Evolutionary conservation across 2,888 invertebrate genomes (phyloP), one percentile per base, ranked within the genome.

Genomic region (Ectobius pallidus): DNA sequence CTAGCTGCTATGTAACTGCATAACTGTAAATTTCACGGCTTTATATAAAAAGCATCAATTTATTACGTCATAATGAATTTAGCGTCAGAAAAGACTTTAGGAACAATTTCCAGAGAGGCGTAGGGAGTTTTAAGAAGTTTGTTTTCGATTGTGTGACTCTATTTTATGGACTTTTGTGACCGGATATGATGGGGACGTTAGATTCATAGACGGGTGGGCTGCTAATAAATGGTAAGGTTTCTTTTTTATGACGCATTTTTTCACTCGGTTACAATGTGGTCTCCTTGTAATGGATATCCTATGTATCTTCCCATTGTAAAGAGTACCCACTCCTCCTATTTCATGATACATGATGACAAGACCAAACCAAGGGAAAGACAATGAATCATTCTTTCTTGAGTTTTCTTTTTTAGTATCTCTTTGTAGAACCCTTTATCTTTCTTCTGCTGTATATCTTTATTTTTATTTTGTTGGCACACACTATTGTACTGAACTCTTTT

Each of bases 181-280:
- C 55, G 27, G 55, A 55, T 55, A 16, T n/a, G 58, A 30, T 16
- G 27, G 3, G 58, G 11, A n/a, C 39, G 6, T 34, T 42, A 39
- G 44, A 65, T 65, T 44, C 65, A 44, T 65, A 65, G 65, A 44
- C 46, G 65, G 65, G 65, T 46, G 65, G 65, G 65, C 65, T 65
- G 11, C 22, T 44, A 65, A 42, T 65, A 46, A 65, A 65, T 46
- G 46, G 27, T 46, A 22, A 65, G 9, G 42, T 65, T 39, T 27
- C 65, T 65, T 65, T 65, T 65, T 65, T 65, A 65, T 46, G 65
- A 22, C 46, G 46, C 27, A 46, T 25, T 65, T 65, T 65, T 65
- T 65, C 27, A 46, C 4, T 58, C 27, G 32, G 58, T 3, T 1
- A 14, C 44, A 46, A 44, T 65, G 65, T 65, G 65, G 25, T 65